Conservation (phyloP, 2,797 vertebrate genomes). For the Anomalospiza imberbis region DNA sequence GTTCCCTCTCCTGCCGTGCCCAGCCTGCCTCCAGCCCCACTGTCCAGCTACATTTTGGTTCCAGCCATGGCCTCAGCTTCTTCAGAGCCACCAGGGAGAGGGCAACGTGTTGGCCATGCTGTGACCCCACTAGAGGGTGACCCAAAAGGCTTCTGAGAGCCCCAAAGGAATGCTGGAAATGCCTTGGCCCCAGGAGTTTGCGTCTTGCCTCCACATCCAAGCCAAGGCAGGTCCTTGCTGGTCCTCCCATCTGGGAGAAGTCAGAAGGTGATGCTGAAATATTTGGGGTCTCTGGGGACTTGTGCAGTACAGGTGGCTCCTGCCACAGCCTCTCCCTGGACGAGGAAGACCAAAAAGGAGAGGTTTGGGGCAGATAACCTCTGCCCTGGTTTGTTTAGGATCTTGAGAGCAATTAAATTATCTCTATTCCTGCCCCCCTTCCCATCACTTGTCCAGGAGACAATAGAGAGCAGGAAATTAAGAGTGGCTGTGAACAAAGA, state of each 20-base stretch:
- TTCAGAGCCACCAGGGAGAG: neutral
- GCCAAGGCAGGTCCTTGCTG: neutral
- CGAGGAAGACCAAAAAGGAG: neutral
- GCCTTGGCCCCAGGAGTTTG: neutral
- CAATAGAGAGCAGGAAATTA: constrained; percentile 69
- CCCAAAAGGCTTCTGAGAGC: neutral
- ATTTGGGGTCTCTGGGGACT: neutral
- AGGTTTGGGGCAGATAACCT: constrained; percentile 31
- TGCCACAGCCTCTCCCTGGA: neutral
- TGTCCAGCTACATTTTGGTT: fast-evolving
- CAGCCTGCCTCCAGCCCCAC: neutral
- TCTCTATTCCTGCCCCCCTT: neutral
- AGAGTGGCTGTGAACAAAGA: constrained; percentile 58
- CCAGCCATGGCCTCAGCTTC: neutral
- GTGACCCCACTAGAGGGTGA: neutral
- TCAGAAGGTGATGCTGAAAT: neutral
- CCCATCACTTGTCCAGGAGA: constrained; percentile 50
- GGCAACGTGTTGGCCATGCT: neutral
- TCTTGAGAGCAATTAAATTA: constrained; percentile 53
- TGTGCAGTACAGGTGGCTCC: neutral
- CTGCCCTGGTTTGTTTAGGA: neutral
- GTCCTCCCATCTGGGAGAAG: neutral
- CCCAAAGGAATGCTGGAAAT: neutral
- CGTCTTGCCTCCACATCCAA: neutral
- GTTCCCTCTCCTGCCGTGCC: neutral